Evolutionary conservation across 1,140 invertebrate species (phyloP), one percentile per base, ranked within the genome.

Genomic region (Megalopta genalis): DNA sequence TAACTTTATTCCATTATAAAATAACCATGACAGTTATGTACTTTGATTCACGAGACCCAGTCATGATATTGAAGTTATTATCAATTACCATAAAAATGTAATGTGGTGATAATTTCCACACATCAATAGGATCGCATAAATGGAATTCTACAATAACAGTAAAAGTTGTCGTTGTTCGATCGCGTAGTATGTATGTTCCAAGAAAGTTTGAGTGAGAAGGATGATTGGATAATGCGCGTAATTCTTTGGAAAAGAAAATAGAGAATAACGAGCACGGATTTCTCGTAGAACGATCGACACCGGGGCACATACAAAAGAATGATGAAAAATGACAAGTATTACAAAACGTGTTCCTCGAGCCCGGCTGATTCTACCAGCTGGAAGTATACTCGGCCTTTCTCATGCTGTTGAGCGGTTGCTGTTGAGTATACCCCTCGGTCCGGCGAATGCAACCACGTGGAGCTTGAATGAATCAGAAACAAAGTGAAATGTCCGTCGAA

Each of bases 331-430:
- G 75, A 69, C 3, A 46, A 73, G 62, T 18, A 76, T 74, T 54
- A 84, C 37, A 64, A 70, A 83, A 86, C 57, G 63, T 86, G 65
- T 77, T 77, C 73, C 86, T 83, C 73, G 90, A 89, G 80, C 72
- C 85, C 85, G 91, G 86, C 89, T 92, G 91, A 92, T 92, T 92
- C 89, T 90, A 90, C 91, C 91, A 92, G 89, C 86, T 91, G 89
- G 91, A 93, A 92, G 91, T 93, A 93, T 92, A 93, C 91, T 93
- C 92, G 88, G 90, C 92, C 92, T 87, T 92, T 93, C 91, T 93
- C 92, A 93, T 93, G 92, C 92, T 93, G 91, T 92, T 93, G 92
- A 93, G 92, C 87, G 91, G 91, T 93, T 85, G 89, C 88, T 91
- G 89, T 86, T 93, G 91, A 93, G 92, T 93, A 93, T 93, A 93